A percentile compares a stretch with the other conserved stretches of the same genome.
These are phyloP conservation scores for Drosophila barbarae DNA, from an alignment of 2,888 invertebrate genomes.

Conservation along the genomic window DNA sequence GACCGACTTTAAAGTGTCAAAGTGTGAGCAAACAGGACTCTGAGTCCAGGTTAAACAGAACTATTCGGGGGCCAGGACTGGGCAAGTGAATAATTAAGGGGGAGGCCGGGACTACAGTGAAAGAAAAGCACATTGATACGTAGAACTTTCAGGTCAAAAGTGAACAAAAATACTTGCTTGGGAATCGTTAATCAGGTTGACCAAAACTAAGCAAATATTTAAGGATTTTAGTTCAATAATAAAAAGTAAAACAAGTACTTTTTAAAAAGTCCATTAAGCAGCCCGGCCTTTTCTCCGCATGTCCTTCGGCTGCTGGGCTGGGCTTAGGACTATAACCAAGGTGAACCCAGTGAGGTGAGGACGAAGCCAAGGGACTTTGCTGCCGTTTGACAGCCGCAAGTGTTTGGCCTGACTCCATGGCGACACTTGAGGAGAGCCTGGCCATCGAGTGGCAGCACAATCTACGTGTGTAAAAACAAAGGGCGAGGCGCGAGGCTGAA, in stretches of 20 bases:
- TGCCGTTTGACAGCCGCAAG: slow-evolving; percentile 45
- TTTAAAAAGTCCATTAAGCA: background rate
- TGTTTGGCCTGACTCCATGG: slow-evolving; percentile 44
- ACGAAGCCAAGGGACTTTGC: slow-evolving; percentile 31
- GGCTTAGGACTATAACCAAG: background rate
- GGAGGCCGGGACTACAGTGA: background rate
- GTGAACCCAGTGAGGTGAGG: slow-evolving; percentile 4
- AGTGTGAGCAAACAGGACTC: slow-evolving; percentile 23
- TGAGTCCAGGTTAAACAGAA: slow-evolving; percentile 8
- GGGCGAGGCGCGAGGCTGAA: slow-evolving; percentile 2
- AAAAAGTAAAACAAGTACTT: background rate
- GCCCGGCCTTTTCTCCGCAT: background rate
- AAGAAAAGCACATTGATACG: background rate
- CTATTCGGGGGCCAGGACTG: slow-evolving; percentile 8
- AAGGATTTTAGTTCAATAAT: no score
- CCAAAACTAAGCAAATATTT: background rate
- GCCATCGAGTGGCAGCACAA: slow-evolving; percentile 2
- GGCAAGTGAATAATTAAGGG: slow-evolving; percentile 24
- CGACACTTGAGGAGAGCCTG: slow-evolving; percentile 25
- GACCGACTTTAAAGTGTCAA: slow-evolving; percentile 38
- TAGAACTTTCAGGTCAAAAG: no score
- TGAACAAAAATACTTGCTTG: background rate
- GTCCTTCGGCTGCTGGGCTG: background rate
- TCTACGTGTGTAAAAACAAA: background rate
- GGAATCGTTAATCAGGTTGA: background rate